Evolutionary conservation across 2,113 vertebrate genomes (phyloP), one percentile per base, ranked within the genome.

Genomic region (Puntigrus tetrazona): DNA sequence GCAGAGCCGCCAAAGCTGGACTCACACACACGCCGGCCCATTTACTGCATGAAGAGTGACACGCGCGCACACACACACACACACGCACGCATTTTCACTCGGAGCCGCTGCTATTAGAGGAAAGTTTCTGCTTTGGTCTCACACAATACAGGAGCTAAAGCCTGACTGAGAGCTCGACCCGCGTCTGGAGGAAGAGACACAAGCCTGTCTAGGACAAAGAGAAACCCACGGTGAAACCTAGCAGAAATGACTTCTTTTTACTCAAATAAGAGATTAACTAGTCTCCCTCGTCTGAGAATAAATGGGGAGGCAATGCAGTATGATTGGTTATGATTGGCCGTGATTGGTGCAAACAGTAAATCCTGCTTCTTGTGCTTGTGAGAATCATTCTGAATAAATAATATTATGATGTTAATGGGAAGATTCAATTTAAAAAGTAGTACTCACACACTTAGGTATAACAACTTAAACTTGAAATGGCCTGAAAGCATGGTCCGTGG

Each of bases 1-100:
- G 90, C 92, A 94, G 92, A 93, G 91, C 88, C 93, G 91, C 92
- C 91, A 93, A 93, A 94, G 90, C 90, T 89, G 91, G 93, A 90
- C 86, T 85, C 88, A 78, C 82, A 91, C 88, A 20, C 77, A 69
- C 11, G 79, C 85, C 67, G 89, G 88, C 91, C 91, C 90, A 92
- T 94, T 94, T 93, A 92, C 90, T 89, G 80, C 80, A 90, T 88
- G 85, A 94, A 91, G 92, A 90, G 89, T 92, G 91, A 88, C 29
- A 59, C 52, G 91, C 89, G 92, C 67, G 36, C 65, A 69, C 34
- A 72, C 72, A 74, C 41, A 31, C 16, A 50, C 14, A 16, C 2
- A 61, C 3, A 61, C 41, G 9, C 41, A 59, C n/a, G 22, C 45
- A 34, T 74, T 76, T 77, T 69, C 50, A 81, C 47, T 72, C 7